Conservation (phyloP, 2,888 invertebrate genomes). For the Cephus runcator region DNA sequence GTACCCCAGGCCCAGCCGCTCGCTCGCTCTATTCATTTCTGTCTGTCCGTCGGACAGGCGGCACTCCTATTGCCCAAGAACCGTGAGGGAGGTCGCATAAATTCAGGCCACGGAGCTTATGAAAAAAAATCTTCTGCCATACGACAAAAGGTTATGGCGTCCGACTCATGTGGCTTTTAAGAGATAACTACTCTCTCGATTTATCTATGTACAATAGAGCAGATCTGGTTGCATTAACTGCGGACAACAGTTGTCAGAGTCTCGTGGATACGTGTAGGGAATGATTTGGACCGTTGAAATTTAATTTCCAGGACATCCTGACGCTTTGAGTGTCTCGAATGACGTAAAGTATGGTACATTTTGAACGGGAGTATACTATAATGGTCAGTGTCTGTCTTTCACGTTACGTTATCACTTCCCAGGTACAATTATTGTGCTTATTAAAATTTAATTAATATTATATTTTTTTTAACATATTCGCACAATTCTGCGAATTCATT, state of each 20-base stretch:
- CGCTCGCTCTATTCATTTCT: constrained; percentile 56
- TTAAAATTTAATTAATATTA: background rate
- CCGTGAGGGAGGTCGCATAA: constrained; percentile 41
- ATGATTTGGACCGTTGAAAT: constrained; percentile 40
- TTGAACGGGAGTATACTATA: background rate
- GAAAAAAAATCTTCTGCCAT: constrained; percentile 32
- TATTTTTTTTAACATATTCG: background rate
- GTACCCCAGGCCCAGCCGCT: constrained; percentile 47
- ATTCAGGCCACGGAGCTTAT: constrained; percentile 51
- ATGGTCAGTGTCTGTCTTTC: background rate
- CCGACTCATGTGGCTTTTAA: constrained; percentile 7
- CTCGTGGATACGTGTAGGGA: constrained; percentile 35
- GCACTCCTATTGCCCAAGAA: constrained; percentile 37
- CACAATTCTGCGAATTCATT: background rate
- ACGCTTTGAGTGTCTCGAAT: constrained; percentile 26
- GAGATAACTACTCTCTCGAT: constrained; percentile 11
- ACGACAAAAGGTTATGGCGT: constrained; percentile 16
- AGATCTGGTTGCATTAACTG: background rate
- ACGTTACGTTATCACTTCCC: background rate
- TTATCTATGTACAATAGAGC: background rate
- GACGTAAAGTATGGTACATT: background rate
- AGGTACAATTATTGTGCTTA: background rate
- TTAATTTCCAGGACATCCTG: constrained; percentile 38
- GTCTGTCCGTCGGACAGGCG: constrained; percentile 37
- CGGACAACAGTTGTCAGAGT: constrained; percentile 32